Conservation (phyloP, 2,888 invertebrate species). For the Archaeoteleia sp. region DNA sequence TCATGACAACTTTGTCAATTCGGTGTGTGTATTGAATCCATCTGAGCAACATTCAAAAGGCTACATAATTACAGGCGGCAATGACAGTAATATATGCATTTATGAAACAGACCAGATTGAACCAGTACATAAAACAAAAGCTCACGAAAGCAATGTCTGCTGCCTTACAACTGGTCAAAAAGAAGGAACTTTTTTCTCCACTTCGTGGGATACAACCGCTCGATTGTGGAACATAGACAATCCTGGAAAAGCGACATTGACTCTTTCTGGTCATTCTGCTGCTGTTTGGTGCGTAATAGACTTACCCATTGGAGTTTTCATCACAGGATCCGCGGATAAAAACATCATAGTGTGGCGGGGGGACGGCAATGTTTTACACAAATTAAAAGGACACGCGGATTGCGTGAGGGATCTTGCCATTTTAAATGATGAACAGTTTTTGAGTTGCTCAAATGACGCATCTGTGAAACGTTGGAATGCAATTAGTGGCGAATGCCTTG, state of each 20-base stretch:
- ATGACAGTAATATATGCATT: constrained; percentile 88
- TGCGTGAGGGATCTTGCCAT: constrained; percentile 90
- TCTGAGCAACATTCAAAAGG: constrained; percentile 83
- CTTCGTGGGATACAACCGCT: constrained; percentile 95
- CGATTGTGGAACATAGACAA: constrained; percentile 85
- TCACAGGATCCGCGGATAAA: constrained; percentile 96
- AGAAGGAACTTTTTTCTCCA: constrained; percentile 81
- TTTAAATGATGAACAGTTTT: constrained; percentile 83
- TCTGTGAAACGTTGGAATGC: constrained; percentile 88
- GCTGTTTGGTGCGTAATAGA: constrained; percentile 90
- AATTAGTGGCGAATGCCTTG: constrained; percentile 84
- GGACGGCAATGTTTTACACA: constrained; percentile 76
- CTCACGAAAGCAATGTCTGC: constrained; percentile 86
- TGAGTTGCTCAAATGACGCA: constrained; percentile 96
- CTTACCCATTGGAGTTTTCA: constrained; percentile 77
- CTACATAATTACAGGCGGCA: constrained; percentile 90
- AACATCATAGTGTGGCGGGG: constrained; percentile 88
- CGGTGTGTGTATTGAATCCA: constrained; percentile 86
- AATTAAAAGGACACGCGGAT: constrained; percentile 87
- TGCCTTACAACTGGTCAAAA: constrained; percentile 75
- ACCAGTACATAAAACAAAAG: constrained; percentile 83
- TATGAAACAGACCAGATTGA: constrained; percentile 83
- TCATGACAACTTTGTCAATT: constrained; percentile 90
- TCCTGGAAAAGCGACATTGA: constrained; percentile 63
- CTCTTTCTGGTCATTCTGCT: constrained; percentile 75